phyloP scores from a whole-genome alignment of 64 coral and sea anemone genomes.

The Astreopora myriophthalma region DNA sequence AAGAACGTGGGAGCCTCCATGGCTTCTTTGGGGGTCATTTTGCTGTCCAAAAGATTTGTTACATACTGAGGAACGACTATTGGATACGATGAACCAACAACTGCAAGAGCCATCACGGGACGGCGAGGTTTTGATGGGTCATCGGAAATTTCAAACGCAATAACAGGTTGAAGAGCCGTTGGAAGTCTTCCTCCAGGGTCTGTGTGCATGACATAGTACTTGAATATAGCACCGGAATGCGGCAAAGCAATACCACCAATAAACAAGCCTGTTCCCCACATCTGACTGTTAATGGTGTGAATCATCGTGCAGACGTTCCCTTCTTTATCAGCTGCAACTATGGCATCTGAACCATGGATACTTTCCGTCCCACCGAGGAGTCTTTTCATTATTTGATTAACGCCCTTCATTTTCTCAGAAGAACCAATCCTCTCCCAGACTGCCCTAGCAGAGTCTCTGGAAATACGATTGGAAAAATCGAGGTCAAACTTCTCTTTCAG shows the following conservation, averaged over 20 bases:
- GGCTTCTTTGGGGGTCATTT: conserved; percentile 82
- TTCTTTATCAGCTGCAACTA: conserved; percentile 78
- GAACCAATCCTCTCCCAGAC: conserved; percentile 81
- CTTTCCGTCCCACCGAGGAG: conserved; percentile 43
- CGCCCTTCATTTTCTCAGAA: conserved; percentile 63
- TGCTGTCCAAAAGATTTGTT: conserved; percentile 62
- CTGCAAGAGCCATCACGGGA: conserved; percentile 76
- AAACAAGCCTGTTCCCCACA: conserved; percentile 92
- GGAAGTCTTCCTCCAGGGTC: conserved; percentile 54
- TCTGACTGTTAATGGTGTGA: conserved; percentile 83
- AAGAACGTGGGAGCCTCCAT: conserved; percentile 68
- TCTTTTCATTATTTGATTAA: conserved; percentile 67
- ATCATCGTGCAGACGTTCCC: conserved; percentile 86
- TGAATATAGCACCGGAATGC: conserved; percentile 81
- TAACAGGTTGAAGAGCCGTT: conserved; percentile 57
- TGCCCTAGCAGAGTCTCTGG: conserved; percentile 57
- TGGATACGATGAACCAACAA: conserved; percentile 66
- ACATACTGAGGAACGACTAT: conserved; percentile 61
- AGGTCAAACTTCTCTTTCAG: conserved; percentile 65
- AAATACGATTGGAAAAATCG: conserved; percentile 66
- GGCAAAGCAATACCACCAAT: conserved; percentile 74
- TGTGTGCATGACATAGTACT: conserved; percentile 63
- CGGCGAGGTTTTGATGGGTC: neutral
- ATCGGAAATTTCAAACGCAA: conserved; percentile 27
- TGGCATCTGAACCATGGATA: conserved; percentile 74